Conservation (phyloP, 2,797 vertebrate genomes). For the Monodelphis domestica region DNA sequence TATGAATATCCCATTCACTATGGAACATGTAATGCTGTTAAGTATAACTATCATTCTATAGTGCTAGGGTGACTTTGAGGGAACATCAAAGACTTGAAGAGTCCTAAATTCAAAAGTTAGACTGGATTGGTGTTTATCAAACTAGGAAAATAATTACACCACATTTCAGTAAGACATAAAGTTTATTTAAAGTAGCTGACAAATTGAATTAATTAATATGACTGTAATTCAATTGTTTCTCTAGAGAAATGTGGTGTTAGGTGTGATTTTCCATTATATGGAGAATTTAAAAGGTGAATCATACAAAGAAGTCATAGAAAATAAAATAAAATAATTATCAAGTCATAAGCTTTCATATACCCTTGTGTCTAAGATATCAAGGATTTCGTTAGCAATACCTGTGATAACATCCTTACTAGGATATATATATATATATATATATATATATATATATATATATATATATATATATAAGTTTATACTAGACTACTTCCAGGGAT, state of each 20-base stretch:
- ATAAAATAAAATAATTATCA: too few relatives aligned
- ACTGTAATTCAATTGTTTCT: not conserved
- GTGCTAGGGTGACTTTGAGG: too few relatives aligned
- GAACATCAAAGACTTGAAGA: not conserved
- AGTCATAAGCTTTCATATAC: too few relatives aligned
- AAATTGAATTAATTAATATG: not conserved
- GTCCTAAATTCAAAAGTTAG: not conserved
- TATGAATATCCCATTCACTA: not conserved
- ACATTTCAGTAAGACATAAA: not conserved
- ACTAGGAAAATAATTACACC: not conserved
- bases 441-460: too few relatives aligned
- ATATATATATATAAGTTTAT: too few relatives aligned
- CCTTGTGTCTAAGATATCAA: too few relatives aligned
- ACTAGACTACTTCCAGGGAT: too few relatives aligned
- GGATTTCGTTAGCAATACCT: too few relatives aligned
- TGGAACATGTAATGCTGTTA: not conserved
- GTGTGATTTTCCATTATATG: not conserved
- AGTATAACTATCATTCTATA: not conserved
- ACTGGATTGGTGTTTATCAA: not conserved
- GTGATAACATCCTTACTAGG: too few relatives aligned
- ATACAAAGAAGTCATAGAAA: not conserved
- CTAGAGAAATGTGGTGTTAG: not conserved
- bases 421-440: too few relatives aligned
- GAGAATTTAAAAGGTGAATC: not conserved
- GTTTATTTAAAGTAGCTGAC: not conserved